These are phyloP conservation scores for Nipponacmea schrenckii DNA, from an alignment of 2,888 invertebrate genomes.

Conservation along the genomic window DNA sequence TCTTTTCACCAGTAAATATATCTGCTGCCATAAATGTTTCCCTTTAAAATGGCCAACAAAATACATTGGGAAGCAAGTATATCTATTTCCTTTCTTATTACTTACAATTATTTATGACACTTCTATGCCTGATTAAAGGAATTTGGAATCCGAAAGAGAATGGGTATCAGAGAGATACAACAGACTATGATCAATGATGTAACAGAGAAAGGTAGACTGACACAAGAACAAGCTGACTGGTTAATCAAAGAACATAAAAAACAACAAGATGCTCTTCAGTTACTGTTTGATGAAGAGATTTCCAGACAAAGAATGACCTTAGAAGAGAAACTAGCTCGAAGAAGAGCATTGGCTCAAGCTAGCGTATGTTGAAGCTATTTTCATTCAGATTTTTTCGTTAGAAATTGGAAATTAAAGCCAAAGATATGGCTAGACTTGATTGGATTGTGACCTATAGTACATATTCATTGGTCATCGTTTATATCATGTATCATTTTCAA, in stretches of 20 bases:
- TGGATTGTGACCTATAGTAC: too few species aligned
- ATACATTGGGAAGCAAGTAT: too few species aligned
- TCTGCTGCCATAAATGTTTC: too few species aligned
- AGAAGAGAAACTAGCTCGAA: constrained; percentile 61
- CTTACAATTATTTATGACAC: too few species aligned
- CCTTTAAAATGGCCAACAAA: too few species aligned
- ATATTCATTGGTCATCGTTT: too few species aligned
- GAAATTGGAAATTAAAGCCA: neutral
- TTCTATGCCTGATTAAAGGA: constrained; percentile 43
- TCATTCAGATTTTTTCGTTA: neutral
- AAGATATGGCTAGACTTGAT: neutral
- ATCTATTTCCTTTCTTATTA: too few species aligned
- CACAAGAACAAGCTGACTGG: constrained; percentile 60
- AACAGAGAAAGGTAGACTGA: constrained; percentile 45
- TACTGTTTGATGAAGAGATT: constrained; percentile 63
- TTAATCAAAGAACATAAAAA: constrained; percentile 56
- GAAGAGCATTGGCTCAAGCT: constrained; percentile 58
- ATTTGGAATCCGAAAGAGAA: constrained; percentile 55
- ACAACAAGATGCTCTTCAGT: constrained; percentile 54
- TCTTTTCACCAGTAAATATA: too few species aligned
- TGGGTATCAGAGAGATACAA: constrained; percentile 60
- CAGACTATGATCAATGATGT: constrained; percentile 51
- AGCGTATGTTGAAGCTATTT: constrained; percentile 44
- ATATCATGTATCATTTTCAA: too few species aligned
- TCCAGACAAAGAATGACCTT: constrained; percentile 60